Base-by-base conservation (phyloP, 2,797 vertebrate genomes). In the Serranus cabrilla region DNA sequence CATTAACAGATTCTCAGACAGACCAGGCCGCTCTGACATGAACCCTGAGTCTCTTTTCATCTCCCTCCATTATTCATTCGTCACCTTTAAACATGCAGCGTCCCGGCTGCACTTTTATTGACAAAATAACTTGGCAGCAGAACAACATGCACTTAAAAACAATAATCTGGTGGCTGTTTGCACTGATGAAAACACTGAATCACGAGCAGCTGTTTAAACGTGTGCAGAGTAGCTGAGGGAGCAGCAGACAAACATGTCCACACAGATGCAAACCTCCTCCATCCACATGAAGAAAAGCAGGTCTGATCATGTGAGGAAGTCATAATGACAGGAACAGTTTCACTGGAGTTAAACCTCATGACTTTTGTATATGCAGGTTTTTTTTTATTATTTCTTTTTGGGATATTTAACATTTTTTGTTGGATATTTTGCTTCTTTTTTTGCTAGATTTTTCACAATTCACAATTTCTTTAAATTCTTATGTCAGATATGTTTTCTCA, bases 161-260 rank as follows among this genome's bases (percentile, higher is more conserved):
- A 9, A 58, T 63, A 13, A 16, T 51, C 45, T 61, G 9, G 2
- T 17, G 27, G 50, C n/a, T 55, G 55, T 27, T 39, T 58, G 18
- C 11, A 43, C 60, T 31, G 49, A 67, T 71, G 74, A 73, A 66
- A 78, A 49, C 60, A 39, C n/a, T n/a, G 13, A 40, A 51, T 58
- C 51, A 43, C 54, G 14, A 39, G 4, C n/a, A n/a, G n/a, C 3
- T 67, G 39, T 23, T n/a, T 1, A 11, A 8, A n/a, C n/a, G n/a
- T n/a, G n/a, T n/a, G n/a, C n/a, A n/a, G n/a, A n/a, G 66, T 18
- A n/a, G 43, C 43, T n/a, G 20, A 59, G 34, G 31, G n/a, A 31
- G n/a, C 31, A 49, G 1, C 51, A 56, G 8, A 27, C 17, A 31
- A 65, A 65, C 62, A 45, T n/a, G 58, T 31, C 31, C 40, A 49